Evolutionary conservation across 2,113 vertebrate species (phyloP), one percentile per base, ranked within the genome.

Genomic region (Trichomycterus rosablanca): DNA sequence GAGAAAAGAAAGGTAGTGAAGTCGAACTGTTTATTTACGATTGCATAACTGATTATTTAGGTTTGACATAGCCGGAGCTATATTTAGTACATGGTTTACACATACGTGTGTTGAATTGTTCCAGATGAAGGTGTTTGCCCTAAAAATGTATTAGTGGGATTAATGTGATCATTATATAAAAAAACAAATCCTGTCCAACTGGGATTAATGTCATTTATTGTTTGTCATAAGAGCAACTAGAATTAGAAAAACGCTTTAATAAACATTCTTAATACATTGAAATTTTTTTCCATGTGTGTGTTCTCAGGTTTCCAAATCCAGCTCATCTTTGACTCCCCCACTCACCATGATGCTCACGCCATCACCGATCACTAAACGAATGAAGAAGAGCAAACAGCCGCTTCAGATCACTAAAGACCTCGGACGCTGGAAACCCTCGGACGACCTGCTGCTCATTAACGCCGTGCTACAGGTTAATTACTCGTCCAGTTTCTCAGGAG

Each of bases 351-450:
- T 92, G 0, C 61, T 89, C 22, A 78, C 84, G 15, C 84, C 83
- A 34, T 83, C 92, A 5, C 84, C 90, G 23, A 86, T 97, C 18
- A 81, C 89, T 61, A 97, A 97, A 76, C 87, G 94, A 67, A 86
- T 97, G 53, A 97, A 97, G 85, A 97, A 96, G 74, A 96, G 89
- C 79, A 97, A 96, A 63, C 94, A 97, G 74, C 91, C 93, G 1
- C 78, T 93, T 58, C 93, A 94, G 75, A 90, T 97, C 19, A 96
- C 93, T 2, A 97, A 97, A 87, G 93, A 97, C 67, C 80, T 97
- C 66, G 89, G 94, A 60, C 88, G 93, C 64, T 97, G 94, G 93
- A 97, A 97, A 72, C 89, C 94, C 4, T 89, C 91, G 0, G 94
- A 97, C 14, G 94, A 97, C 55, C 86, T 97, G 19, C 76, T 97